These are phyloP conservation scores for Drosophila maculinotata DNA, from an alignment of 2,888 invertebrate genomes.

Conservation along the genomic window DNA sequence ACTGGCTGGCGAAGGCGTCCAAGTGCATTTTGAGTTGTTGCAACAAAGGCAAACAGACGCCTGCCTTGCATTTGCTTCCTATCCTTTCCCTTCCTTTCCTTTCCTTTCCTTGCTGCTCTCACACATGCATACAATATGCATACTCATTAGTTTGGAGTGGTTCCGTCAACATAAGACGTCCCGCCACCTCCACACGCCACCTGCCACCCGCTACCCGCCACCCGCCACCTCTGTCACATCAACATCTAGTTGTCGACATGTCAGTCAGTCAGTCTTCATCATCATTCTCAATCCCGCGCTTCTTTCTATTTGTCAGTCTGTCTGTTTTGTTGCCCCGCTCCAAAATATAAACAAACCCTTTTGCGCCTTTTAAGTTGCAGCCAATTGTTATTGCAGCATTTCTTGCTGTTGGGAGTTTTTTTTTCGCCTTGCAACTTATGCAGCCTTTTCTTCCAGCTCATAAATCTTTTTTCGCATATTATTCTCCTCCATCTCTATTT, in stretches of 20 bases:
- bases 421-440: conserved; percentile 39
- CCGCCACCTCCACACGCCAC: not conserved
- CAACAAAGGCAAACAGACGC: conserved; percentile 60
- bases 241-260: conserved; percentile 41
- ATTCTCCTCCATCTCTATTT: conserved; percentile 20
- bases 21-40: conserved; percentile 69
- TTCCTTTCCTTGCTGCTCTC: conserved; percentile 7
- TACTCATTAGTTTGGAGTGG: conserved; percentile 83
- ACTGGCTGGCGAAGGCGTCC: conserved; percentile 45
- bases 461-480: conserved; percentile 64
- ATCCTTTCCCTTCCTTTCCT: conserved; percentile 13
- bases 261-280: conserved; percentile 47
- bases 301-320: conserved; percentile 49
- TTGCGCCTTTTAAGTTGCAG: conserved; percentile 72
- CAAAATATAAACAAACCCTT: conserved; percentile 67
- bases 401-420: conserved; percentile 34
- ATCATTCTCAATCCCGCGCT: conserved; percentile 24
- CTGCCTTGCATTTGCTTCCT: conserved; percentile 20
- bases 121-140: conserved; percentile 78
- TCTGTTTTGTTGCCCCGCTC: conserved; percentile 31
- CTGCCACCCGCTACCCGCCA: not conserved
- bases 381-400: conserved; percentile 75
- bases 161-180: conserved; percentile 73
- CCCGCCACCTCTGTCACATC: no score
- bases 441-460: conserved; percentile 73